phyloP scores from a whole-genome alignment of 1,140 invertebrate species.

The Epicauta chinensis region DNA sequence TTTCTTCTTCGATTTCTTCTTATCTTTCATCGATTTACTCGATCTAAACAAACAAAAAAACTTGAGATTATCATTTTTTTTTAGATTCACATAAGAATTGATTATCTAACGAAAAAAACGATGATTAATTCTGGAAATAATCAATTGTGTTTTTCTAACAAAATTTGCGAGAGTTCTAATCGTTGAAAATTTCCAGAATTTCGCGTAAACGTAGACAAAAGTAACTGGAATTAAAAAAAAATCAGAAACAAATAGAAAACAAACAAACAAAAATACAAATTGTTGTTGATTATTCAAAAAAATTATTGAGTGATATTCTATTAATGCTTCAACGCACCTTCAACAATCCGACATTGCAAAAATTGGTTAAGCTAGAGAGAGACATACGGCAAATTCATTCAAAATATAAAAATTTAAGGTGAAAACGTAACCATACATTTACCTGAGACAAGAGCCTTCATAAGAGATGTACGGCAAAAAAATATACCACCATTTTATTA shows the following conservation, averaged over 20 bases:
- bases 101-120: too few relatives aligned
- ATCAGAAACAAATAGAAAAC: neutral
- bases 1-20: conserved; percentile 37
- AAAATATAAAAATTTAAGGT: conserved; percentile 24
- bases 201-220: too few relatives aligned
- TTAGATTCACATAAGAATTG: too few relatives aligned
- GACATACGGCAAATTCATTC: conserved; percentile 32
- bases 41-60: conserved; percentile 30
- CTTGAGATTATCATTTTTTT: neutral
- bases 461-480: conserved; percentile 33
- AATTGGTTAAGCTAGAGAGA: conserved; percentile 28
- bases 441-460: conserved; percentile 36
- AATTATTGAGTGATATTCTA: conserved; percentile 22
- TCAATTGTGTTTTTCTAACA: too few relatives aligned
- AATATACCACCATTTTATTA: conserved; percentile 39
- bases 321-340: conserved; percentile 36
- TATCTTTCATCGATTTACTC: conserved; percentile 32
- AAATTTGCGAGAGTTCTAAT: too few relatives aligned
- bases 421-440: conserved; percentile 31
- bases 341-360: conserved; percentile 26
- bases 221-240: neutral
- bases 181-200: too few relatives aligned
- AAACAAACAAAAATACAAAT: conserved; percentile 13
- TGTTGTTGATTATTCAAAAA: neutral
- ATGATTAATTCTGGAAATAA: too few relatives aligned